These are phyloP conservation scores for Lagorchestes hirsutus DNA, from an alignment of 2,797 vertebrate species.

Conservation along the genomic window DNA sequence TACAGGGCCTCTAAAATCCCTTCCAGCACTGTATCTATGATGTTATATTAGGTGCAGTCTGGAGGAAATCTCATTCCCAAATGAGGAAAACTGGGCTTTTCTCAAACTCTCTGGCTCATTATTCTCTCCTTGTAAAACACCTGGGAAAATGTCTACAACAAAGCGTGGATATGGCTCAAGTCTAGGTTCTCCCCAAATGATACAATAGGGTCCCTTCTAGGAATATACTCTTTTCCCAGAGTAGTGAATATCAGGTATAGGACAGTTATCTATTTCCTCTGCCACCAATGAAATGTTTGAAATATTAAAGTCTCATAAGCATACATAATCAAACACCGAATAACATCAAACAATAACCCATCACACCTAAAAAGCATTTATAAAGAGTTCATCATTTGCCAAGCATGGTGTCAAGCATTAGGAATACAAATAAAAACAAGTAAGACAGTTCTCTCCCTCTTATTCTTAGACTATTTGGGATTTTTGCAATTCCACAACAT, in stretches of 20 bases:
- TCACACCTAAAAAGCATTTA: background rate
- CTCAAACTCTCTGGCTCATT: background rate
- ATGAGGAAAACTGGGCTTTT: background rate
- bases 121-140: background rate
- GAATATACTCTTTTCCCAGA: background rate
- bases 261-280: background rate
- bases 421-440: background rate
- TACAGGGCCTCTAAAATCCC: background rate
- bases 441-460: background rate
- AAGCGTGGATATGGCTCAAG: background rate
- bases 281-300: background rate
- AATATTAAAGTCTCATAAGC: background rate
- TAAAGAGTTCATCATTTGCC: background rate
- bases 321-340: background rate
- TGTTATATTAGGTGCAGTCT: background rate
- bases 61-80: background rate
- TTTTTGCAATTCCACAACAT: no score
- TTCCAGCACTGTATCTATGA: background rate
- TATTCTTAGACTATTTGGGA: no score
- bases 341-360: background rate
- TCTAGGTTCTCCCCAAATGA: background rate
- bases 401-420: background rate
- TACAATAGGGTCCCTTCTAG: background rate
- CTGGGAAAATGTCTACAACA: background rate
- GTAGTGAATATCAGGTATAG: background rate